A percentile compares a stretch with the other conserved stretches of the same genome.
Conservation (phyloP, 2,113 vertebrate genomes). For the Saguinus midas region DNA sequence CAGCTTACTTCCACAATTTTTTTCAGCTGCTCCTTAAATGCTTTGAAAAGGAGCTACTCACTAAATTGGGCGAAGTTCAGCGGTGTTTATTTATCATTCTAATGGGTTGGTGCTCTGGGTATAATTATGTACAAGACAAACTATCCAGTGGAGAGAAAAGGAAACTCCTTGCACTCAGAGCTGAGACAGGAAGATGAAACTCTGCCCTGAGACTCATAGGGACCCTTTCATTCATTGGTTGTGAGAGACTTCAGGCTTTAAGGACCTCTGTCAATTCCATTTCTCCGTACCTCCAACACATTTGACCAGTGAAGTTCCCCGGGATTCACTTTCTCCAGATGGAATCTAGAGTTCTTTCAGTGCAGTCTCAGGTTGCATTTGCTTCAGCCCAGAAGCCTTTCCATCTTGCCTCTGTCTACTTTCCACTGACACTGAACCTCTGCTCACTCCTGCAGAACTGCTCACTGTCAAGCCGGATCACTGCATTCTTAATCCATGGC, state of each 20-base stretch:
- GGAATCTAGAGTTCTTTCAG: background rate
- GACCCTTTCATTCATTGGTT: background rate
- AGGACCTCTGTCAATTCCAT: background rate
- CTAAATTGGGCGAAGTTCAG: background rate
- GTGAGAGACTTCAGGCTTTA: background rate
- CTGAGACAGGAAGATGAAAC: background rate
- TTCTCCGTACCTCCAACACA: background rate
- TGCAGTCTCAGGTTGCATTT: background rate
- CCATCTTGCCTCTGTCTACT: background rate
- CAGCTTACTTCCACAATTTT: background rate
- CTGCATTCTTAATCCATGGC: background rate
- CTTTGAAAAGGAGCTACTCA: conserved; percentile 4
- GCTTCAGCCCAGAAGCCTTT: background rate
- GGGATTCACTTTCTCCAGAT: background rate
- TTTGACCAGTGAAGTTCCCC: background rate
- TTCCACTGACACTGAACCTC: background rate
- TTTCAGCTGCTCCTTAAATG: background rate
- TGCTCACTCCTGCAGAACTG: background rate
- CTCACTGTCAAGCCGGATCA: fast-evolving
- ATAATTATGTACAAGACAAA: background rate
- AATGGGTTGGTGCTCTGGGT: background rate
- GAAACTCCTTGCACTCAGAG: conserved; percentile 7
- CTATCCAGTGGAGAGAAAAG: background rate
- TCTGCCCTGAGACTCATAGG: background rate
- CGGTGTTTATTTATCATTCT: background rate